Evolutionary conservation across 2,888 invertebrate species (phyloP).

Genomic region (Chrysomela aeneicollis): DNA sequence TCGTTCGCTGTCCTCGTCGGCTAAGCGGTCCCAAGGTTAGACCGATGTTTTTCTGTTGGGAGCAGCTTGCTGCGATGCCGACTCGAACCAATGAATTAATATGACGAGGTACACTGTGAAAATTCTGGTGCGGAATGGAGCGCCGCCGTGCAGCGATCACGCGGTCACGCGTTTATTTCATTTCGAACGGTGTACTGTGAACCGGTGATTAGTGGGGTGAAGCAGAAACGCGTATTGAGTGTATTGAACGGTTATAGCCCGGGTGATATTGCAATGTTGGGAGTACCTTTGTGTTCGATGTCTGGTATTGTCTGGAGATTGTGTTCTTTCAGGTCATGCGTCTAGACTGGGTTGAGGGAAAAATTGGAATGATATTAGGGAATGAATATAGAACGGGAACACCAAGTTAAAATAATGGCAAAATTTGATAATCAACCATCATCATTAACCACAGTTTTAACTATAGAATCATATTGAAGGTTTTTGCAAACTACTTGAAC

Average conservation of each 20-base stretch:
- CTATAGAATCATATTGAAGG: too few relatives aligned
- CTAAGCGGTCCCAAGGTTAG: constrained; percentile 47
- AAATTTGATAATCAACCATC: too few relatives aligned
- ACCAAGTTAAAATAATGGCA: too few relatives aligned
- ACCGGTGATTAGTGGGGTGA: constrained; percentile 53
- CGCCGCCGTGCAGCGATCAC: background rate
- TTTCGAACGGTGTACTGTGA: constrained; percentile 45
- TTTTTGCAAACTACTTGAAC: too few relatives aligned
- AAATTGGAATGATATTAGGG: too few relatives aligned
- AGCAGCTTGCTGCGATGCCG: constrained; percentile 51
- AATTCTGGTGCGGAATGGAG: constrained; percentile 19
- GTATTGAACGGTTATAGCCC: constrained; percentile 43
- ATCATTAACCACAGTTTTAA: too few relatives aligned
- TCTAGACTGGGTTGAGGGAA: too few relatives aligned
- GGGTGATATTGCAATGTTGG: constrained; percentile 16
- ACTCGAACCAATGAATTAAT: constrained; percentile 55
- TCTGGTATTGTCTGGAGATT: too few relatives aligned
- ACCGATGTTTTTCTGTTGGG: constrained; percentile 50
- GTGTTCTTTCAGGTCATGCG: too few relatives aligned
- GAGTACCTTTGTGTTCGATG: background rate
- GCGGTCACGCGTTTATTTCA: constrained; percentile 27
- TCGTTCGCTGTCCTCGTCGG: constrained; percentile 30
- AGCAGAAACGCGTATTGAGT: constrained; percentile 44
- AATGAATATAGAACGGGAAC: too few relatives aligned
- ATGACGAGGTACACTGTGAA: constrained; percentile 49